Evolutionary conservation across 2,113 vertebrate genomes (phyloP).

Genomic region (Neolamprologus brichardi): DNA sequence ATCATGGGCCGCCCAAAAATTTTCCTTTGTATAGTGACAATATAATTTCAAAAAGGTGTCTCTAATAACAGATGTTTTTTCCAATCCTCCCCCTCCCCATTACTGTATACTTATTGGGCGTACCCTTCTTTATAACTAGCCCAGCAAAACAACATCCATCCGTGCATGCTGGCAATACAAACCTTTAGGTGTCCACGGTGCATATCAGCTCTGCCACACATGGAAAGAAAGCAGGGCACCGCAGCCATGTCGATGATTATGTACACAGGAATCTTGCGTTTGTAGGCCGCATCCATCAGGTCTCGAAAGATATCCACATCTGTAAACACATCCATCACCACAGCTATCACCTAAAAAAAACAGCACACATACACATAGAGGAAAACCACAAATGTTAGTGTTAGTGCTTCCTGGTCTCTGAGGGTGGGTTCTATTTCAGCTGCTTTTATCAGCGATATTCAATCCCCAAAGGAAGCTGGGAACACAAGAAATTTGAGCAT

Average conservation of each 20-base stretch:
- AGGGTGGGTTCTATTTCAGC: not conserved
- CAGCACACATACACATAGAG: not conserved
- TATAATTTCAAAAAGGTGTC: not conserved
- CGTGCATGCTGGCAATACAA: not conserved
- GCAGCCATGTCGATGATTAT: conserved; percentile 86
- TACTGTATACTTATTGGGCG: not conserved
- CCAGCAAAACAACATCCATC: conserved; percentile 18
- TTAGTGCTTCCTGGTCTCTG: conserved; percentile 31
- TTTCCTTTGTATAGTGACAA: not conserved
- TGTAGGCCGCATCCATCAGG: conserved; percentile 84
- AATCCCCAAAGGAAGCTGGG: not conserved
- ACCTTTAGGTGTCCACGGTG: conserved; percentile 93
- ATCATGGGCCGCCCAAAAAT: not conserved
- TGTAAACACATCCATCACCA: conserved; percentile 97
- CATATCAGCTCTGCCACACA: conserved; percentile 92
- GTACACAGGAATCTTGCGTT: conserved; percentile 88
- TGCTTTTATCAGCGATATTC: not conserved
- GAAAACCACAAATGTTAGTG: not conserved
- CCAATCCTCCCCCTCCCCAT: not conserved
- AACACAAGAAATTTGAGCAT: not conserved
- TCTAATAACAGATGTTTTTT: not conserved
- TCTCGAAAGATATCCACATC: conserved; percentile 98
- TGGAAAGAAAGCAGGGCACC: conserved; percentile 85
- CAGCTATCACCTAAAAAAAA: conserved; percentile 80
- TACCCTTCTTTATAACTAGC: not conserved